Conservation (phyloP, 2,888 invertebrate species). For the Pandemis cinnamomeana region DNA sequence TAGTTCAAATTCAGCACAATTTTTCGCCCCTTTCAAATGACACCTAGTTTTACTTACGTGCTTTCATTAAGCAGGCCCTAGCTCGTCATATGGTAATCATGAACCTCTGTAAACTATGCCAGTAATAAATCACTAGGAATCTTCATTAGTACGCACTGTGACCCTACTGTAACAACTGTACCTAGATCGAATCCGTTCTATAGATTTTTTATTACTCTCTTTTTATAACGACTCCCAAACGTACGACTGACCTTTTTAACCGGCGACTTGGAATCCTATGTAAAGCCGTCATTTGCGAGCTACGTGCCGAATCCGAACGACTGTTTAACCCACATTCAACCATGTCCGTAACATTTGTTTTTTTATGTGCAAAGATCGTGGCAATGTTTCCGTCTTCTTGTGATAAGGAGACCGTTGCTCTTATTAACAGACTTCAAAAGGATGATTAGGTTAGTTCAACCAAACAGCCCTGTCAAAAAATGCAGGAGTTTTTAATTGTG, state of each 20-base stretch:
- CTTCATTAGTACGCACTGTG: background rate
- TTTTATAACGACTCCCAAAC: conserved; percentile 29
- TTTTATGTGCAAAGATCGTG: background rate
- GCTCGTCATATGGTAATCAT: no score
- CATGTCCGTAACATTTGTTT: background rate
- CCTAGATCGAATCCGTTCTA: conserved; percentile 1
- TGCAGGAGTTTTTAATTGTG: no score
- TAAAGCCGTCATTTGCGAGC: conserved; percentile 13
- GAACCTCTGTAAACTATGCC: no score
- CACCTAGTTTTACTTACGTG: no score
- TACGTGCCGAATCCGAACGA: conserved; percentile 9
- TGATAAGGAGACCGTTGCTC: background rate
- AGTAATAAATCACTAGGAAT: background rate
- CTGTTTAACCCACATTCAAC: background rate
- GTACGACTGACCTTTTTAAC: conserved; percentile 25
- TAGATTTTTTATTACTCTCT: conserved; percentile 16
- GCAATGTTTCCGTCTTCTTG: background rate
- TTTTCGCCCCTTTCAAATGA: no score
- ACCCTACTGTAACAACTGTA: background rate
- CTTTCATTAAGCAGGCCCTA: no score
- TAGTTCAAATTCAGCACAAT: no score
- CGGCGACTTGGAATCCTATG: conserved; percentile 8
- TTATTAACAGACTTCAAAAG: no score
- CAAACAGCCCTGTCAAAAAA: no score
- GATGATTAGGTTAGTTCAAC: no score